phyloP scores from a whole-genome alignment of 2,797 vertebrate genomes.

The Anisognathus igniventris region DNA sequence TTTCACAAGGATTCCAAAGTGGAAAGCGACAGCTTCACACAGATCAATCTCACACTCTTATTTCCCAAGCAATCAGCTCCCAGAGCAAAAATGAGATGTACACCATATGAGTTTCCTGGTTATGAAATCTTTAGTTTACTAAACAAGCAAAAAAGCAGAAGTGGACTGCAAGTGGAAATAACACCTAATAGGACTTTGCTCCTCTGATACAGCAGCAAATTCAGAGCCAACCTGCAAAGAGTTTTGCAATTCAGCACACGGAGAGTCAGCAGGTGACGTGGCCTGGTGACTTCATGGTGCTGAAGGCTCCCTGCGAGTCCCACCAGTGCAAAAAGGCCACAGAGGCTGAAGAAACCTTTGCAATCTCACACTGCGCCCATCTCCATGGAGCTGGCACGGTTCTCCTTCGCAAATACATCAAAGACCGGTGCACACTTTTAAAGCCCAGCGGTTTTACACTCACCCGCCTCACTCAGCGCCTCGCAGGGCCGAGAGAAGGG shows the following conservation, averaged over 20 bases:
- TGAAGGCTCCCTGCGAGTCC: neutral
- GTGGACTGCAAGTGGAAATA: accelerated
- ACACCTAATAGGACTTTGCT: neutral
- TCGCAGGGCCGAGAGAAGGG: neutral
- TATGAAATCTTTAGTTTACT: neutral
- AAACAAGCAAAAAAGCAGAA: neutral
- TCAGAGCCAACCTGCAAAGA: accelerated
- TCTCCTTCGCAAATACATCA: accelerated
- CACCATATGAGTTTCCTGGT: accelerated
- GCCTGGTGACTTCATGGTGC: neutral
- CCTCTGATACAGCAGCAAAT: neutral
- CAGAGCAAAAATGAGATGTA: accelerated
- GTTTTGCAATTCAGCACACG: accelerated
- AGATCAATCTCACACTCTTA: neutral
- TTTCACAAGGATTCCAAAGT: neutral
- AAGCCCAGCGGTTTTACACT: accelerated
- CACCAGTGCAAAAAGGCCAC: neutral
- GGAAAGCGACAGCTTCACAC: neutral
- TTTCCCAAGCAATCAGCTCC: neutral
- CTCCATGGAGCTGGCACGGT: accelerated
- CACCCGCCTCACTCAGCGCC: neutral
- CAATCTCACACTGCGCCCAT: accelerated
- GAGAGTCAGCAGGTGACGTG: neutral
- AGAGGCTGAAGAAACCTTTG: neutral
- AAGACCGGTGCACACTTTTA: accelerated